phyloP scores from a whole-genome alignment of 2,113 vertebrate genomes.

The Empidonax alnorum region DNA sequence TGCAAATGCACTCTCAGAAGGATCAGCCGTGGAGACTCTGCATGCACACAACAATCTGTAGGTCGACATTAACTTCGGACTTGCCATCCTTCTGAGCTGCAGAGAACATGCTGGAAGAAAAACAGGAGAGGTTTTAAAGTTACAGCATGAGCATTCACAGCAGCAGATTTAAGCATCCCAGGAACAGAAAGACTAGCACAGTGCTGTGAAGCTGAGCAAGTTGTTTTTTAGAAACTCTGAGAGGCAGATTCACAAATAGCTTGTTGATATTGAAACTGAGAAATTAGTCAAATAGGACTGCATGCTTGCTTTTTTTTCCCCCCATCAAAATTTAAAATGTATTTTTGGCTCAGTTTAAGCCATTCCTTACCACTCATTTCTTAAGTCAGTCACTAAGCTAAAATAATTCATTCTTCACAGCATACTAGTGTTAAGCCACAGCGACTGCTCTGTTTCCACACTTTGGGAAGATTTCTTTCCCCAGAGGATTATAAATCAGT shows the following conservation, averaged over 20 bases:
- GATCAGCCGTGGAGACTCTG: rapidly evolving
- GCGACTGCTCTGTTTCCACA: slow-evolving; percentile 29
- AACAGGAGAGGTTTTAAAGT: neutral
- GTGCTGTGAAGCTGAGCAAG: neutral
- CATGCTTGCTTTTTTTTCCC: neutral
- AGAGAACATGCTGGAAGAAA: neutral
- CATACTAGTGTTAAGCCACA: slow-evolving; percentile 31
- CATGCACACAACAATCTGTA: neutral
- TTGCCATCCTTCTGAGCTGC: neutral
- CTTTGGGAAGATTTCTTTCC: slow-evolving; percentile 20
- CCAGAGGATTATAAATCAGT: neutral
- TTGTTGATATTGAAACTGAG: slow-evolving; percentile 1
- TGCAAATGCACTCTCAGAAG: neutral
- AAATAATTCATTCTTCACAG: slow-evolving; percentile 45
- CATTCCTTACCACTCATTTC: neutral
- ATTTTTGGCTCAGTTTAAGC: slow-evolving; percentile 18
- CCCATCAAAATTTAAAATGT: neutral
- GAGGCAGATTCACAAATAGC: slow-evolving; percentile 1
- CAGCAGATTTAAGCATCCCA: neutral
- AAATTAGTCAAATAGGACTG: neutral
- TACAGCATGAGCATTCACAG: neutral
- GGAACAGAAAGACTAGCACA: neutral
- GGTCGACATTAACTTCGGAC: neutral
- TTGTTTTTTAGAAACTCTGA: neutral
- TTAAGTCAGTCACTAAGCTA: neutral